A percentile compares a stretch with the other conserved stretches of the same genome.
phyloP scores from a whole-genome alignment of 1,140 invertebrate species.

The Rhopalosiphum padi region DNA sequence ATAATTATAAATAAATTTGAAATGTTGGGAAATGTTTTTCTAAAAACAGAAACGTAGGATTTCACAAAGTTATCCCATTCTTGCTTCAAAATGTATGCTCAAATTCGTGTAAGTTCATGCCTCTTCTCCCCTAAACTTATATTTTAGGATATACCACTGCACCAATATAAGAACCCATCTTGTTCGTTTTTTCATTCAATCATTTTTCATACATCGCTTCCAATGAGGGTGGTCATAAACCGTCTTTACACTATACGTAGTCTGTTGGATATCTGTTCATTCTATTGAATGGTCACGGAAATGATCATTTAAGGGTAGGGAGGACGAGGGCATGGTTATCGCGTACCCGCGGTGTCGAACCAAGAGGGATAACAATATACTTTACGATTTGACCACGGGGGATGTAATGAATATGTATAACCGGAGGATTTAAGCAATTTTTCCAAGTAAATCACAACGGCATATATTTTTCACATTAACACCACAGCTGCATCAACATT shows the following conservation, averaged over 20 bases:
- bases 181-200: not conserved
- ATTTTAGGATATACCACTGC: not conserved
- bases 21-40: not conserved
- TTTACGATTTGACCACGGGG: not conserved
- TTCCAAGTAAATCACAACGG: not conserved
- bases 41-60: not conserved
- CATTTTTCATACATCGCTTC: not conserved
- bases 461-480: not conserved
- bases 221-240: not conserved
- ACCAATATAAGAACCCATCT: not conserved
- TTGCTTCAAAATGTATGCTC: not conserved
- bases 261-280: not conserved
- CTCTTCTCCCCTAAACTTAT: not conserved
- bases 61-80: not conserved
- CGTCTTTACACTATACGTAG: not conserved
- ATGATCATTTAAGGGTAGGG: not conserved
- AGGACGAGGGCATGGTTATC: not conserved
- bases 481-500: not conserved
- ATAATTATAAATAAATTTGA: not conserved
- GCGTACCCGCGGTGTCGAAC: not conserved
- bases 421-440: not conserved
- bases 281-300: not conserved
- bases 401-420: not conserved
- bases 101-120: not conserved
- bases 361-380: not conserved